These are phyloP conservation scores for Caretta caretta DNA, from an alignment of 2,113 vertebrate genomes.

Conservation along the genomic window DNA sequence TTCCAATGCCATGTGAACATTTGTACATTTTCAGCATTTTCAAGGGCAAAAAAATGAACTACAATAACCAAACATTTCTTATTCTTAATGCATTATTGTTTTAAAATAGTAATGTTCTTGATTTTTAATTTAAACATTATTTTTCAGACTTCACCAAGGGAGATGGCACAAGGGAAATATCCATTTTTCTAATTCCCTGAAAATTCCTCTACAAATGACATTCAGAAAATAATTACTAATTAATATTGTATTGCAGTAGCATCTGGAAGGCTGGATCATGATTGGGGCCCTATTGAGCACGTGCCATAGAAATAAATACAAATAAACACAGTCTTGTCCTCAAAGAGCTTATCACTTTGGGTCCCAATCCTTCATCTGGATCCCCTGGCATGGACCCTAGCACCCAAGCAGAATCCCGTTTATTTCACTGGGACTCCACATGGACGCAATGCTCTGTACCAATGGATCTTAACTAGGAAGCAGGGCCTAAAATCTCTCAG, in stretches of 20 bases:
- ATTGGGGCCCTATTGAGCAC: neutral
- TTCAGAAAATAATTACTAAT: neutral
- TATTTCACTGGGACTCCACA: neutral
- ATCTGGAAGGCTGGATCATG: neutral
- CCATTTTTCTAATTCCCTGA: neutral
- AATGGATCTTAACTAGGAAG: neutral
- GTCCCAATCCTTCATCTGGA: neutral
- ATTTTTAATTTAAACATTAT: conserved; percentile 10
- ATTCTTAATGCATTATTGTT: conserved; percentile 30
- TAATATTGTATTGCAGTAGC: neutral
- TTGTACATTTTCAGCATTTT: conserved; percentile 52
- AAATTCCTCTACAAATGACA: neutral
- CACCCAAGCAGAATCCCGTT: neutral
- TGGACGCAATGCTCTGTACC: neutral
- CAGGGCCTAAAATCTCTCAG: neutral
- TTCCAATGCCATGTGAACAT: conserved; percentile 58
- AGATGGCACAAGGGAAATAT: neutral
- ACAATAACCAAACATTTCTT: conserved; percentile 40
- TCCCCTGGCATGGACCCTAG: neutral
- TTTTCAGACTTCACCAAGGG: neutral
- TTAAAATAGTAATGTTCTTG: conserved; percentile 7
- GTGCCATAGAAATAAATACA: neutral
- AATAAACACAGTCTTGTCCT: neutral
- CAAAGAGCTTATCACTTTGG: neutral
- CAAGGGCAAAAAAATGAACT: neutral